Conservation (phyloP, 2,888 invertebrate species). For the Melinaea menophilus region DNA sequence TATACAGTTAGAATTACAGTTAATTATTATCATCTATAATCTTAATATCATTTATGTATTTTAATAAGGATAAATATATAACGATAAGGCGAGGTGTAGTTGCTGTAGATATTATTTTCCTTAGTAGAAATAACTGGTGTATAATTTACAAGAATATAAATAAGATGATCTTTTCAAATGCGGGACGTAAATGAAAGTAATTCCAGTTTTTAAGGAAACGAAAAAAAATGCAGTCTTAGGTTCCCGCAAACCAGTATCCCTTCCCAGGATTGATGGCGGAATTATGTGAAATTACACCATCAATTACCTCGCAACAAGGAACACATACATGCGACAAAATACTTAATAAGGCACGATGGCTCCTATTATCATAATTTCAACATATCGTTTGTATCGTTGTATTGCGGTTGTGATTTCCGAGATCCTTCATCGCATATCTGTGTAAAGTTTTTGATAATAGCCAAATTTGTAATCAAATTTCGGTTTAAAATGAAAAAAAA, state of each 20-base stretch:
- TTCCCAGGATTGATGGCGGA: conserved; percentile 18
- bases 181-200: conserved; percentile 1
- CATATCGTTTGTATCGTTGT: background rate
- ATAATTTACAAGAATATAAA: conserved; percentile 2
- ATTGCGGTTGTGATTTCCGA: conserved; percentile 2
- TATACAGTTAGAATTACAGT: no score
- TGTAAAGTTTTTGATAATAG: background rate
- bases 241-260: conserved; percentile 9
- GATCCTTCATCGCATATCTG: background rate
- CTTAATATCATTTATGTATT: no score
- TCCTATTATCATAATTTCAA: conserved; percentile 11
- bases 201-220: conserved; percentile 2
- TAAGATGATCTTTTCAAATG: background rate
- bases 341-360: conserved; percentile 11
- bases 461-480: background rate
- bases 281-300: conserved; percentile 21
- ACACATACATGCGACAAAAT: conserved; percentile 18
- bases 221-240: conserved; percentile 5
- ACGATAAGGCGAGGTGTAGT: no score
- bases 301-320: conserved; percentile 14
- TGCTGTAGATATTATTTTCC: no score
- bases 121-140: background rate
- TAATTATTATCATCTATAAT: no score
- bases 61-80: no score
- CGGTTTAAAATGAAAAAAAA: background rate